Evolutionary conservation across 2,113 vertebrate species (phyloP), one percentile per base, ranked within the genome.

Genomic region (Lampris incognitus): DNA sequence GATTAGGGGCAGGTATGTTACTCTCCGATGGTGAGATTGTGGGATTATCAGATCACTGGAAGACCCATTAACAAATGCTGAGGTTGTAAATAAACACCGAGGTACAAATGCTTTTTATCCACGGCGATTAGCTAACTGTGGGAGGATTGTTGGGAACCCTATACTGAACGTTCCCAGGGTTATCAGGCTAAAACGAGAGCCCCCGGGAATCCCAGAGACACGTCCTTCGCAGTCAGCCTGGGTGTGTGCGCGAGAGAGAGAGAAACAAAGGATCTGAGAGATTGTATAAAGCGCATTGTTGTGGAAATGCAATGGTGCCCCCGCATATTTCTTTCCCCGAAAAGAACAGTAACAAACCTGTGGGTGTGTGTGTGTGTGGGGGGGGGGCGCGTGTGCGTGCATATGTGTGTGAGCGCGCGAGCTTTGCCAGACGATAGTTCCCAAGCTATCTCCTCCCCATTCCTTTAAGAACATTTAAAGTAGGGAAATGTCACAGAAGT

Each of bases 401-500:
- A 38, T 40, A 9, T 42, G 58, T 9, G 61, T 46, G 42, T 48
- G 61, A 46, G n/a, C 6, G 13, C 48, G 42, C 36, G 40, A 10
- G n/a, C 76, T 85, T 87, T 88, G 86, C 85, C 88, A 85, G 69
- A 73, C 84, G 66, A 70, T 67, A 78, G 78, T 91, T 88, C 90
- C 84, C 88, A 90, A 86, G 77, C 73, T 74, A 70, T 84, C 87
- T 86, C 85, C 87, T 76, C 65, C 73, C 87, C 77, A 81, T 84
- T 87, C 84, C 73, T 85, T 83, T 85, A 60, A 81, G 67, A 88
- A 86, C 24, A 87, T 86, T 89, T 89, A 82, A 69, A 84, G 84
- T 59, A 42, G 81, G 77, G 76, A 90, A 85, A 89, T 86, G 88
- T 91, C 87, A 85, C 90, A 79, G 92, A 83, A 82, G 87, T 91